A percentile compares a stretch with the other conserved stretches of the same genome.
Evolutionary conservation across 2,113 vertebrate species (phyloP).

Genomic region (Sebastes schlegelii): DNA sequence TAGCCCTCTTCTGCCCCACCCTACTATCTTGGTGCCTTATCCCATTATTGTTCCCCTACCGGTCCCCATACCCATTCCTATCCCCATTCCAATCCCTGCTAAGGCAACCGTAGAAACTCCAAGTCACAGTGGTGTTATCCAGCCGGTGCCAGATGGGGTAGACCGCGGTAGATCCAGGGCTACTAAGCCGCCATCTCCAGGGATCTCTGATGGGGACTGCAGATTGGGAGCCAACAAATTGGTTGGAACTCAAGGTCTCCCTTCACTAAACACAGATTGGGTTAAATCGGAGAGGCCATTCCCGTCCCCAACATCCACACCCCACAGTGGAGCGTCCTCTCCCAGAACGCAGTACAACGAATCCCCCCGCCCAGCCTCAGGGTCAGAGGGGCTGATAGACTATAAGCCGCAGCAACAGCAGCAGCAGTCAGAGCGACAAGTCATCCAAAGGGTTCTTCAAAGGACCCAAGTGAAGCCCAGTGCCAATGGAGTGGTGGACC

Average conservation of each 20-base stretch:
- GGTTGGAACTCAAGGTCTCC: conserved; percentile 81
- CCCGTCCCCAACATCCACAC: conserved; percentile 85
- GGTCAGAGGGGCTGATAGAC: conserved; percentile 89
- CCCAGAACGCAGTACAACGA: conserved; percentile 86
- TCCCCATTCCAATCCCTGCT: conserved; percentile 91
- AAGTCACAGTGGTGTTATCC: conserved; percentile 90
- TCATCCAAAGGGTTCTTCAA: conserved; percentile 93
- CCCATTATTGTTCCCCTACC: conserved; percentile 95
- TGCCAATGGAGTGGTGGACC: conserved; percentile 85
- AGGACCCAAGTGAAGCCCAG: conserved; percentile 89
- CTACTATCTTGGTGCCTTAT: conserved; percentile 95
- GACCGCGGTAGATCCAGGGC: conserved; percentile 83
- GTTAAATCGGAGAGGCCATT: conserved; percentile 78
- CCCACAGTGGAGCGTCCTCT: conserved; percentile 84
- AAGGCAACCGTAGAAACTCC: conserved; percentile 88
- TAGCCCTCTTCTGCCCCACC: conserved; percentile 92
- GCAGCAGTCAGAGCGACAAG: conserved; percentile 89
- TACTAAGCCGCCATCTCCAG: conserved; percentile 84
- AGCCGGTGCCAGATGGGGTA: conserved; percentile 87
- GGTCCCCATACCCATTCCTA: conserved; percentile 95
- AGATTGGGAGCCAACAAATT: conserved; percentile 69
- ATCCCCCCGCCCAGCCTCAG: conserved; percentile 64
- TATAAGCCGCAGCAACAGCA: conserved; percentile 87
- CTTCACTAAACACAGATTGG: conserved; percentile 86
- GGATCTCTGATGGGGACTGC: conserved; percentile 55